Conservation (phyloP, 2,797 vertebrate species). For the Anguilla megastoma region DNA sequence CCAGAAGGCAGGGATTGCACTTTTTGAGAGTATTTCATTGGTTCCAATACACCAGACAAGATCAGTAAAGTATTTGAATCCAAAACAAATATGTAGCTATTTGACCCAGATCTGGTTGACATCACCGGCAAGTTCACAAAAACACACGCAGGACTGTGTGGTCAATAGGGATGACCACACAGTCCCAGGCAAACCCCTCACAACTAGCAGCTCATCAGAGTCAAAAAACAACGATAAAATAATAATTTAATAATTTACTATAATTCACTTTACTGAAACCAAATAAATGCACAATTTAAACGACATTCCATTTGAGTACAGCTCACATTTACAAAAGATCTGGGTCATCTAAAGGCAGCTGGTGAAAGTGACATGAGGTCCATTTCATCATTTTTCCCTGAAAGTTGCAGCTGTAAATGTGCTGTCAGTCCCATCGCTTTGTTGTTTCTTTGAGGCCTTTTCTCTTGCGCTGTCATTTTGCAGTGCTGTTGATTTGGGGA, state of each 20-base stretch:
- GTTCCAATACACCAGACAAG: too few species aligned
- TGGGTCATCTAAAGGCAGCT: not conserved
- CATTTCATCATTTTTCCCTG: too few species aligned
- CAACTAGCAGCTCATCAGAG: conserved; percentile 30
- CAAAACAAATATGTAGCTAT: too few species aligned
- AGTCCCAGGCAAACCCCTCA: conserved; percentile 71
- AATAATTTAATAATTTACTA: not conserved
- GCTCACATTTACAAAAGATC: not conserved
- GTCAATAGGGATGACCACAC: conserved; percentile 65
- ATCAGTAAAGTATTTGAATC: too few species aligned
- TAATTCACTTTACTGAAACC: not conserved
- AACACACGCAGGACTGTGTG: conserved; percentile 83
- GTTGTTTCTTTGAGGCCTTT: too few species aligned
- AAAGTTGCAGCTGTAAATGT: too few species aligned
- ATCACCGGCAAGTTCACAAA: not conserved
- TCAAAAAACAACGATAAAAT: not conserved
- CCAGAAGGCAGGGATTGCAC: too few species aligned
- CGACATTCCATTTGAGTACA: not conserved
- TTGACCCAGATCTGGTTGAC: not conserved
- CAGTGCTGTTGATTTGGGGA: too few species aligned
- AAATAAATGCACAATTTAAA: not conserved
- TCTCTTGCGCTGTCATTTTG: too few species aligned
- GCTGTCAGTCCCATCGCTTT: too few species aligned
- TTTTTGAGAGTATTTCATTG: too few species aligned
- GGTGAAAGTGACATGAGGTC: not conserved